Evolutionary conservation across 64 coral and sea anemone species (phyloP).

Genomic region (Pocillopora damicornis): DNA sequence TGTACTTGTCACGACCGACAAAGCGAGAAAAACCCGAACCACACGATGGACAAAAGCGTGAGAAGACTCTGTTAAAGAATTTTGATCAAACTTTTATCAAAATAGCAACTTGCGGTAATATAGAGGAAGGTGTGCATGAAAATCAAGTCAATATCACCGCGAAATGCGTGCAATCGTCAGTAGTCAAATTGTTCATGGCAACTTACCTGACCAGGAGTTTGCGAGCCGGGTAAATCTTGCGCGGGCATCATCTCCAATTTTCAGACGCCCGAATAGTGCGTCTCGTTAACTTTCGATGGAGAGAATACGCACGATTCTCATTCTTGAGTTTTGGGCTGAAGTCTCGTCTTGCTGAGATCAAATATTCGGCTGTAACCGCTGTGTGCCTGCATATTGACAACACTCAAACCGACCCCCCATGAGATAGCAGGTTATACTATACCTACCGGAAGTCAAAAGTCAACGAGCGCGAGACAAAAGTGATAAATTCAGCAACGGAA

Average conservation of each 20-base stretch:
- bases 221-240: constrained; percentile 1
- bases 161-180: not conserved
- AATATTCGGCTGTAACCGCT: not conserved
- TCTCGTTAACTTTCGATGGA: not conserved
- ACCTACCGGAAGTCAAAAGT: constrained; percentile 14
- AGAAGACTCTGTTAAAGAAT: not conserved
- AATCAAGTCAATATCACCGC: not conserved
- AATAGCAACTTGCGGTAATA: not conserved
- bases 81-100: not conserved
- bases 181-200: not conserved
- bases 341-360: not conserved
- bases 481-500: not conserved
- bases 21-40: not conserved
- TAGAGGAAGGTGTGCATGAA: not conserved
- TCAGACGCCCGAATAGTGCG: not conserved
- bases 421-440: not conserved
- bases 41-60: not conserved
- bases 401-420: constrained; percentile 10
- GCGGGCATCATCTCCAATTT: constrained; percentile 31
- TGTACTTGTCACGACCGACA: constrained; percentile 6
- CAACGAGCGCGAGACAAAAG: not conserved
- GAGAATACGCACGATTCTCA: constrained; percentile 1
- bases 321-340: not conserved
- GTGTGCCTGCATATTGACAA: constrained; percentile 12
- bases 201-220: constrained; percentile 9